Base-by-base conservation (phyloP, 2,797 vertebrate species). In the Pipistrellus pygmaeus region DNA sequence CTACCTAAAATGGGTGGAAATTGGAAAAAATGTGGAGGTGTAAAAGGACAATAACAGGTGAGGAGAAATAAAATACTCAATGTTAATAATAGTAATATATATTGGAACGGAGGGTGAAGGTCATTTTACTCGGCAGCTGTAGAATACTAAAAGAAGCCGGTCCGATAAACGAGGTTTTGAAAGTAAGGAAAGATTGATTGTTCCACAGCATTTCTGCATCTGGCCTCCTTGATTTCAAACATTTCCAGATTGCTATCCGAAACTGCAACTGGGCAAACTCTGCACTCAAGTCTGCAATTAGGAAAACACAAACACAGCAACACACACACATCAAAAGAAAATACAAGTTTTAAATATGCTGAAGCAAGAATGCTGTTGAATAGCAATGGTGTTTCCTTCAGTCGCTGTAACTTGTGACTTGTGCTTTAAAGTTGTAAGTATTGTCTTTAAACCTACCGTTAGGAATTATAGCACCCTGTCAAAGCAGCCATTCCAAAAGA, bases 111-210 rank as follows among this genome's bases (percentile, higher is more conserved):
- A 77, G 95, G 95, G 92, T 95, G 93, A 95, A 97, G 97, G 96
- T 98, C 91, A 10, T 90, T 93, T 98, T 0, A 0, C 21, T 69
- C 91, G 97, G 97, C 97, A 98, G 97, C 97, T 98, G 97, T 88
- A 94, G 96, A 94, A 92, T 95, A 95, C 94, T 96, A 76, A 97
- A 92, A 93, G 85, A 97, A 97, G 60, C n/a, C 15, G 3, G 86
- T 86, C 96, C 96, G 97, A 97, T 97, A 98, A 96, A 77, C 94
- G 55, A 57, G 95, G 90, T 96, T 91, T 96, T 91, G 87, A 96
- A 93, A 88, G 83, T 86, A 88, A 96, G 93, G 94, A 88, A 93
- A 97, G 97, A 98, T 98, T 98, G 97, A 98, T 98, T 93, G 93
- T 96, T 95, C 95, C 94, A 80, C 21, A 53, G 90, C 85, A 72